phyloP scores from a whole-genome alignment of 2,113 vertebrate genomes.

The Haplotaxodon microlepis region DNA sequence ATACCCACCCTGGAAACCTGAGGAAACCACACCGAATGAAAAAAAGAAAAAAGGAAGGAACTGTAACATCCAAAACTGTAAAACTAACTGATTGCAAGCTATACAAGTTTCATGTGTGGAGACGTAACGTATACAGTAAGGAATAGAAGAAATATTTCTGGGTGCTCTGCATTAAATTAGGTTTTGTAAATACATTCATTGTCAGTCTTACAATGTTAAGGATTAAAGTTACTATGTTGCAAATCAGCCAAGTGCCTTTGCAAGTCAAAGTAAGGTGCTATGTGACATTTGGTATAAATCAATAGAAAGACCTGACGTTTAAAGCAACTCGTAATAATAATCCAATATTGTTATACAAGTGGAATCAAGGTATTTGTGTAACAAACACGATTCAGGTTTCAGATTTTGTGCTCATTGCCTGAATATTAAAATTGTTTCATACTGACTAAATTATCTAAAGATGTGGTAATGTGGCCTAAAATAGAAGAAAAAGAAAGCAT shows the following conservation, averaged over 20 bases:
- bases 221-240: neutral
- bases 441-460: neutral
- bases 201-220: rapidly evolving
- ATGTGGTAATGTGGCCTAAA: slow-evolving; percentile 1
- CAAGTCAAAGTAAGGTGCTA: neutral
- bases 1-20: neutral
- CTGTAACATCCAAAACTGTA: neutral
- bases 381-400: neutral
- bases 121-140: neutral
- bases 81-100: neutral
- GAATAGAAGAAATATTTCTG: neutral
- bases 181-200: neutral
- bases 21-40: neutral
- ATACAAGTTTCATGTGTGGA: neutral
- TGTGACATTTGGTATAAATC: neutral
- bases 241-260: neutral
- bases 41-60: neutral
- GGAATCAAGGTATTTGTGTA: neutral
- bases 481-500: neutral
- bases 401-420: neutral
- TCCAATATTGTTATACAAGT: neutral
- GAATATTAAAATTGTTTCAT: neutral
- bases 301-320: neutral
- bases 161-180: neutral
- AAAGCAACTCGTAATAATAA: neutral